Evolutionary conservation across 2,888 invertebrate genomes (phyloP), one percentile per base, ranked within the genome.

Genomic region (Lobophora halterata): DNA sequence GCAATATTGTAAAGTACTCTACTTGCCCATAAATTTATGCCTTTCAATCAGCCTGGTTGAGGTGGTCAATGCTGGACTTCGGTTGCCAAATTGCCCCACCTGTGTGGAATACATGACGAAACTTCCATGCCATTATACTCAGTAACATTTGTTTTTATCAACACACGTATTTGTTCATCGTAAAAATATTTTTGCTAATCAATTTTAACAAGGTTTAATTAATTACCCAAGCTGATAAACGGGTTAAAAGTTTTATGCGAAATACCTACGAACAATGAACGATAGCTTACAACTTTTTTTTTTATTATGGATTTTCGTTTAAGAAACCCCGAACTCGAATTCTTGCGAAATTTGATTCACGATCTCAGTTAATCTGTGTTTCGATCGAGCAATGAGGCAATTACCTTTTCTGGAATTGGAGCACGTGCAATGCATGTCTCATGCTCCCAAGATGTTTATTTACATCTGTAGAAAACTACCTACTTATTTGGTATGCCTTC

Each of bases 301-400:
- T n/a, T n/a, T n/a, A 17, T 17, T n/a, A 5, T 17, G 3, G 14
- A 14, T 3, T 17, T 17, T 17, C n/a, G 5, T n/a, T n/a, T n/a
- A 17, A 3, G 17, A 17, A 17, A n/a, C 17, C 17, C 17, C n/a
- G n/a, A 17, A 17, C 6, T 17, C 17, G n/a, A 20, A 12, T 8
- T 7, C 16, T 34, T 34, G 35, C 32, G 38, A 41, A 48, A 47
- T 44, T 44, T 24, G 32, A 48, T 47, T 46, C 49, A 49, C 45
- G 44, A 49, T 29, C 42, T 44, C 10, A 12, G 45, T 34, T 35
- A 39, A 51, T 52, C 52, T 50, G 7, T 3, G 41, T 28, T 35
- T 30, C 38, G 30, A 48, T 43, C 48, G 26, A 20, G 34, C 29
- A 42, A 24, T 35, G 34, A 32, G 29, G 39, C 31, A 25, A 42